phyloP scores from a whole-genome alignment of 2,888 invertebrate genomes.

The Heliconius sara region DNA sequence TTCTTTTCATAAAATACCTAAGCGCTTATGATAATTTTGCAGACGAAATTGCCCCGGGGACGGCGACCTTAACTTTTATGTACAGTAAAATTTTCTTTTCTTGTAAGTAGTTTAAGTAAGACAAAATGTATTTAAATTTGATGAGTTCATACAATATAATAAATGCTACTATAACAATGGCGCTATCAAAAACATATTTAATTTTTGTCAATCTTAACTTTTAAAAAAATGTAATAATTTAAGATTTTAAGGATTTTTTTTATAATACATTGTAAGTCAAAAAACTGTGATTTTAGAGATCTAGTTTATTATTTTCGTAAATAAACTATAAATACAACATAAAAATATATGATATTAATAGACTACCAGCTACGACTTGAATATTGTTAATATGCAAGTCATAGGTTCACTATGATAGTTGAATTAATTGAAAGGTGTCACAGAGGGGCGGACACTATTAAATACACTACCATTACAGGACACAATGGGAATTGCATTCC shows the following conservation, averaged over 20 bases:
- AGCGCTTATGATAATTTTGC: constrained; percentile 37
- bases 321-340: too few relatives aligned
- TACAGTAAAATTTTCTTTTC: constrained; percentile 40
- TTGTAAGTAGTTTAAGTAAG: constrained; percentile 38
- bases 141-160: constrained; percentile 6
- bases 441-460: background rate
- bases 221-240: too few relatives aligned
- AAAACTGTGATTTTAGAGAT: too few relatives aligned
- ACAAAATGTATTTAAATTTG: constrained; percentile 28
- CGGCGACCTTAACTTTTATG: constrained; percentile 41
- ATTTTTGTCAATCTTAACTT: background rate
- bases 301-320: too few relatives aligned
- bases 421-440: background rate
- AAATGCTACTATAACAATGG: background rate
- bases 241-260: too few relatives aligned
- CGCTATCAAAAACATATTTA: background rate
- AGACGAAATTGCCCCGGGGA: constrained; percentile 41
- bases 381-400: too few relatives aligned
- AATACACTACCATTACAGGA: background rate
- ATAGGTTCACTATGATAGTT: too few relatives aligned
- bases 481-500: background rate
- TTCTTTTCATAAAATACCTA: constrained; percentile 42
- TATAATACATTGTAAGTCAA: too few relatives aligned
- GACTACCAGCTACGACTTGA: too few relatives aligned
- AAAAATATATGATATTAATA: too few relatives aligned